Evolutionary conservation across 2,113 vertebrate genomes (phyloP).

Genomic region (Campylorhamphus procurvoides): DNA sequence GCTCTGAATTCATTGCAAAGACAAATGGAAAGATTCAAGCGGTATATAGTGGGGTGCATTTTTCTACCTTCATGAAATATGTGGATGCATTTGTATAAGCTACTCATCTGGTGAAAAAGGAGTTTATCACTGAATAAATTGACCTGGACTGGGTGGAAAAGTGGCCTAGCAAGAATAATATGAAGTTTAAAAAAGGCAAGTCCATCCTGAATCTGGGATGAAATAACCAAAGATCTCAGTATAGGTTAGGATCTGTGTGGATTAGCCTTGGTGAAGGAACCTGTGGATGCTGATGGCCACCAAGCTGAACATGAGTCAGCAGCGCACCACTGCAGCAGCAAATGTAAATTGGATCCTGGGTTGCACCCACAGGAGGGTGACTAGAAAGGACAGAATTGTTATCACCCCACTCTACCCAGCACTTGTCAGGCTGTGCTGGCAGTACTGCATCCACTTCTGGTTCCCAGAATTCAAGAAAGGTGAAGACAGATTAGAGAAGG

Average conservation of each 20-base stretch:
- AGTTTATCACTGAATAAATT: not conserved
- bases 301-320: rapidly evolving
- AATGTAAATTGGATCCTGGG: not conserved
- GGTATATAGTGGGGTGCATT: not conserved
- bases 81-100: not conserved
- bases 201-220: not conserved
- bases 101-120: not conserved
- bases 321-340: not conserved
- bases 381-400: not conserved
- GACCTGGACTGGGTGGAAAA: not conserved
- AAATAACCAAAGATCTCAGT: not conserved
- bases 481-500: not conserved
- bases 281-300: not conserved
- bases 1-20: not conserved
- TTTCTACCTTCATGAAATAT: slow-evolving; percentile 14
- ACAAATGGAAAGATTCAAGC: slow-evolving; percentile 16
- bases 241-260: too few species aligned
- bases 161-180: not conserved
- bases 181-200: not conserved
- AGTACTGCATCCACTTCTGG: not conserved
- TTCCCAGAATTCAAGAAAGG: not conserved
- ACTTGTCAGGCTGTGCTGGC: not conserved
- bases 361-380: not conserved
- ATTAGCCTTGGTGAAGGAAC: not conserved
- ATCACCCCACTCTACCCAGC: not conserved